phyloP scores from a whole-genome alignment of 2,113 vertebrate species.

The Siniperca knerii region DNA sequence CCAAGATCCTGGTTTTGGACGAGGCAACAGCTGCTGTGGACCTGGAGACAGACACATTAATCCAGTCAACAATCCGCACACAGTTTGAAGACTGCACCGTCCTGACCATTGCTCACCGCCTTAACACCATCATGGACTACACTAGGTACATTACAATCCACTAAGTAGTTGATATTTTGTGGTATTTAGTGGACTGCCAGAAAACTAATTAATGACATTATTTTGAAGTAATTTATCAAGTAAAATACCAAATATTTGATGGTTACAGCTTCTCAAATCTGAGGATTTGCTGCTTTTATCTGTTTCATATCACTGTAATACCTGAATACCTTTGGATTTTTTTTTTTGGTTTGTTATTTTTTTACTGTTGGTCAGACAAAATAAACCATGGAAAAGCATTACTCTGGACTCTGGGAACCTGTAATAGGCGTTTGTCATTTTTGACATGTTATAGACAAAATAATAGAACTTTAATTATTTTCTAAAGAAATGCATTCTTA shows the following conservation, averaged over 20 bases:
- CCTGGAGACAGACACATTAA: slow-evolving; percentile 90
- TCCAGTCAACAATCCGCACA: slow-evolving; percentile 88
- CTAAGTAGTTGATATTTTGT: background rate
- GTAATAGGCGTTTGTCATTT: background rate
- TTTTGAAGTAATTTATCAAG: background rate
- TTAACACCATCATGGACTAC: slow-evolving; percentile 92
- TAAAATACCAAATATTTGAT: slow-evolving; percentile 3
- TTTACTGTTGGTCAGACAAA: too few species aligned
- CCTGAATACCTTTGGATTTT: background rate
- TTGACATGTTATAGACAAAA: background rate
- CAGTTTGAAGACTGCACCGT: slow-evolving; percentile 93
- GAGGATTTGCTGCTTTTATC: background rate
- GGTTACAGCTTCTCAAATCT: background rate
- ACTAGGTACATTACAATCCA: slow-evolving; percentile 84
- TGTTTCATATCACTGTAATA: too few species aligned
- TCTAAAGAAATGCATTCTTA: background rate
- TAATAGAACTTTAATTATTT: background rate
- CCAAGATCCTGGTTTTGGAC: slow-evolving; percentile 93
- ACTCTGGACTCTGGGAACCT: background rate
- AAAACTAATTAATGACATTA: background rate
- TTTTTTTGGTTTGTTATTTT: background rate
- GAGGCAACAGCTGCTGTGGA: slow-evolving; percentile 96
- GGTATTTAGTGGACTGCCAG: background rate
- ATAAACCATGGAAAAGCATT: background rate
- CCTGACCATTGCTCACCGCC: slow-evolving; percentile 92